phyloP scores from a whole-genome alignment of 2,888 invertebrate genomes.

The Lamproptera curius region DNA sequence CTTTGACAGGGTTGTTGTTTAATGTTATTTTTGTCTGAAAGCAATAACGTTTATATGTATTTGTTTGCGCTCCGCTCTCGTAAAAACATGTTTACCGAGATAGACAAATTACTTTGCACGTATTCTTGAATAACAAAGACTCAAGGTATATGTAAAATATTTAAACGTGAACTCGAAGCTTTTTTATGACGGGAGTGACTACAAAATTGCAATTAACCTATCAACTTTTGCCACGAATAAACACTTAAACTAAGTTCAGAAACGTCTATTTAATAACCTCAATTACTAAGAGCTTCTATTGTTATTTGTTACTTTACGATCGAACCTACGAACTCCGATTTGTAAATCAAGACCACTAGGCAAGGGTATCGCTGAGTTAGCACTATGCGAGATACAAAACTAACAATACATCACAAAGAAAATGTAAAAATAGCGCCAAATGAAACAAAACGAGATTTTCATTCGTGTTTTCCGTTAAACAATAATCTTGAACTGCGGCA shows the following conservation, averaged over 20 bases:
- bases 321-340: too few relatives aligned
- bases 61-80: neutral
- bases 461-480: neutral
- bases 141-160: neutral
- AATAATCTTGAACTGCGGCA: conserved; percentile 1
- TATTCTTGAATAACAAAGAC: conserved; percentile 10
- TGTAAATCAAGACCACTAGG: too few relatives aligned
- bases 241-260: too few relatives aligned
- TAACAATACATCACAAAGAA: neutral
- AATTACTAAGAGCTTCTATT: too few relatives aligned
- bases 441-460: neutral
- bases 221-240: too few relatives aligned
- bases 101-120: conserved; percentile 8
- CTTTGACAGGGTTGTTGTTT: conserved; percentile 26
- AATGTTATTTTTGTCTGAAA: conserved; percentile 4
- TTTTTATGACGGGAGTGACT: neutral
- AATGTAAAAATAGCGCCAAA: conserved; percentile 7
- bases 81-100: conserved; percentile 18
- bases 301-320: too few relatives aligned
- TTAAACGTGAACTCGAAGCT: neutral
- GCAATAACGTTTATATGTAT: conserved; percentile 1
- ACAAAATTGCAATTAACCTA: too few relatives aligned
- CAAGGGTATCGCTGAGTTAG: too few relatives aligned
- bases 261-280: too few relatives aligned
- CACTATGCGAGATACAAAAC: too few relatives aligned